Conservation (phyloP, 2,797 vertebrate species). For the Lophotriccus pileatus region DNA sequence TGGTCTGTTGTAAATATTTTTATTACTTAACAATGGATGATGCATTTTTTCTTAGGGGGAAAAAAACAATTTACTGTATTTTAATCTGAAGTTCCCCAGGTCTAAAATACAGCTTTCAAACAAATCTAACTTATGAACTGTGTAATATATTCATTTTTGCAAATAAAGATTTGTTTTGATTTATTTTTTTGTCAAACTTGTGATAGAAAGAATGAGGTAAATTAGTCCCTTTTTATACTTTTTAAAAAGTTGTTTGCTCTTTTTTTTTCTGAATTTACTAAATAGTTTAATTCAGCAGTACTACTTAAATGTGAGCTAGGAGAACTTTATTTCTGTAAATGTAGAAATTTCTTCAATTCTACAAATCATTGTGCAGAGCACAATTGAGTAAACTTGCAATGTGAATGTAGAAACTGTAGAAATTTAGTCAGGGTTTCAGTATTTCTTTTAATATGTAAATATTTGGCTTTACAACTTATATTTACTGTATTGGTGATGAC, state of each 20-base stretch:
- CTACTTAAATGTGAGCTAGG: background rate
- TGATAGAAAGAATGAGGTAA: background rate
- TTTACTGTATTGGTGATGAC: background rate
- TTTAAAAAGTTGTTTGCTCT: background rate
- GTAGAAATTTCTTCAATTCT: background rate
- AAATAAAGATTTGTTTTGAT: background rate
- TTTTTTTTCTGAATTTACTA: background rate
- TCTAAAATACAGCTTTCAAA: background rate
- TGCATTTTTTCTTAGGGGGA: background rate
- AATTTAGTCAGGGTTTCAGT: background rate
- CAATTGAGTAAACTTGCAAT: background rate
- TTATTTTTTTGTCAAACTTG: background rate
- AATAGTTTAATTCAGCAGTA: background rate
- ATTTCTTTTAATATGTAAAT: background rate
- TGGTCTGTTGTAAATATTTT: background rate
- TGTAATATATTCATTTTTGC: background rate
- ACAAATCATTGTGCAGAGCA: background rate
- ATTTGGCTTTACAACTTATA: background rate
- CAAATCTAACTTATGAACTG: background rate
- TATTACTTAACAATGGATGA: background rate
- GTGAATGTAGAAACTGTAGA: background rate
- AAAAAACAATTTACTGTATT: background rate
- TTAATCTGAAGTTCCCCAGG: background rate
- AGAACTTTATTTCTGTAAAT: background rate
- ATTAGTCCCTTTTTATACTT: background rate